Conservation (phyloP, 92 coral and sea anemone species). For the Heteractis magnifica region DNA sequence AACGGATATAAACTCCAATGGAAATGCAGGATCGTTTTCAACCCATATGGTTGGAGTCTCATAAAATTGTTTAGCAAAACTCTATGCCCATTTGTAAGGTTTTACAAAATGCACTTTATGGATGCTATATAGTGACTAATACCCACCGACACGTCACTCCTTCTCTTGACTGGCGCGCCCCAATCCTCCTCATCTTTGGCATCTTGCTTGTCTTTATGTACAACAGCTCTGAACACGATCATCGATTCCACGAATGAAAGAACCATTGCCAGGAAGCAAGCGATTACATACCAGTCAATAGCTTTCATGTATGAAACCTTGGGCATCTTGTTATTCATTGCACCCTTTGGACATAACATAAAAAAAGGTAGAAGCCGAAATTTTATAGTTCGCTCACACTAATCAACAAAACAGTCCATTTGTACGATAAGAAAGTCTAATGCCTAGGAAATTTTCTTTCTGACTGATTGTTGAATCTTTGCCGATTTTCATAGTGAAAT, state of each 20-base stretch:
- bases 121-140: not conserved
- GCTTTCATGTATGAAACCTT: constrained; percentile 54
- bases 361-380: not conserved
- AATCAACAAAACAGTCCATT: no score
- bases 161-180: constrained; percentile 28
- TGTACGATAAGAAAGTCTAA: no score
- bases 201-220: constrained; percentile 24
- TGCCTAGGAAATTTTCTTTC: no score
- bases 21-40: no score
- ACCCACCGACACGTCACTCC: constrained; percentile 20
- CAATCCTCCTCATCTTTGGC: constrained; percentile 35
- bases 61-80: no score
- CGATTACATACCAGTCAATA: constrained; percentile 50
- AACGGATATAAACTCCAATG: no score
- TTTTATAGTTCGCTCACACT: not conserved
- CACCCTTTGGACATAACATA: constrained; percentile 24
- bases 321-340: constrained; percentile 52
- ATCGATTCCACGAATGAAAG: constrained; percentile 53
- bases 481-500: no score
- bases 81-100: no score
- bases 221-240: constrained; percentile 39
- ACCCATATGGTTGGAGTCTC: no score
- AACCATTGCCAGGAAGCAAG: constrained; percentile 45
- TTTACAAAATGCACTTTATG: no score
- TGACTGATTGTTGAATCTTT: no score